phyloP scores from a whole-genome alignment of 2,888 invertebrate species.

The Stenchaetothrips biformis region DNA sequence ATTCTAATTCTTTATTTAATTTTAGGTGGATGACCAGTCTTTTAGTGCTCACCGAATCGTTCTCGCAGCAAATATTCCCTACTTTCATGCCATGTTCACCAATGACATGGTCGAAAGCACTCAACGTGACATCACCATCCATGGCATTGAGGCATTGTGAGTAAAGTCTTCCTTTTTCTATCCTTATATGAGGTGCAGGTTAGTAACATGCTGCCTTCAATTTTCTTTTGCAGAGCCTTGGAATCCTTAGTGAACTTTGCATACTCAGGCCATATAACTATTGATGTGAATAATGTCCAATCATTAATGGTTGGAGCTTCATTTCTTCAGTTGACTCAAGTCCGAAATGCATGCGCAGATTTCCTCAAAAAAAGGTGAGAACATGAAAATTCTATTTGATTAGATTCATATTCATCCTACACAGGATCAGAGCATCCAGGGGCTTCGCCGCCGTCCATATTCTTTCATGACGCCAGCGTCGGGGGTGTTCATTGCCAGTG shows the following conservation, averaged over 20 bases:
- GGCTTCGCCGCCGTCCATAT: too few relatives aligned
- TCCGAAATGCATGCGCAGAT: conserved; percentile 76
- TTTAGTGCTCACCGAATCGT: conserved; percentile 80
- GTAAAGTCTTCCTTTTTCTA: conserved; percentile 38
- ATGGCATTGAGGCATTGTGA: conserved; percentile 73
- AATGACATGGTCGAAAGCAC: conserved; percentile 82
- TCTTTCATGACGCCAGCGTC: too few relatives aligned
- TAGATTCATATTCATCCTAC: background rate
- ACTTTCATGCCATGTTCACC: conserved; percentile 87
- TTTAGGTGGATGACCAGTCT: conserved; percentile 67
- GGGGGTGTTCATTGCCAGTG: too few relatives aligned
- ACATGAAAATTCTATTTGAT: conserved; percentile 27
- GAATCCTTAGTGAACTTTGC: conserved; percentile 80
- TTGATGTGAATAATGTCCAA: conserved; percentile 76
- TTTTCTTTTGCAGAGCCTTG: conserved; percentile 57
- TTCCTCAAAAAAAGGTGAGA: conserved; percentile 66
- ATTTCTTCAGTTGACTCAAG: conserved; percentile 71
- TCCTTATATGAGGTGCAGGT: conserved; percentile 20
- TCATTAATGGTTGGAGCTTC: conserved; percentile 79
- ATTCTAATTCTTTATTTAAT: conserved; percentile 35
- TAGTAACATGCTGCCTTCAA: conserved; percentile 25
- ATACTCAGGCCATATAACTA: conserved; percentile 71
- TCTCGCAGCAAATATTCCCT: conserved; percentile 79
- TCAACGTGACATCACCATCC: conserved; percentile 72
- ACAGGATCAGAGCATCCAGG: too few relatives aligned